phyloP scores from a whole-genome alignment of 35 echinoderm and acorn worm genomes.

The Acanthaster planci region DNA sequence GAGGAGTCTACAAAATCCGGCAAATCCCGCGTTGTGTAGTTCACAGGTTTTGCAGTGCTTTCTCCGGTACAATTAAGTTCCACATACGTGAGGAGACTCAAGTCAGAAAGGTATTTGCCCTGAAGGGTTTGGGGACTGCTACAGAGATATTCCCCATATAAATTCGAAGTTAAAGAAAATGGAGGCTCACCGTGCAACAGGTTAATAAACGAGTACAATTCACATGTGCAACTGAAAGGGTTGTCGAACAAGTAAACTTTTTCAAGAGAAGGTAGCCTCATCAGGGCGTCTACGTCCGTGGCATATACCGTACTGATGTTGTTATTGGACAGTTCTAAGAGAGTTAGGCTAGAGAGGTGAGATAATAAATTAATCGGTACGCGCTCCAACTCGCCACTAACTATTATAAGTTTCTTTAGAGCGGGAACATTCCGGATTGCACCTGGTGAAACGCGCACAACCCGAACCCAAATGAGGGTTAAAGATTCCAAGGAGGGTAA shows the following conservation, averaged over 20 bases:
- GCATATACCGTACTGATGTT: background rate
- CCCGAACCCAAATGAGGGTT: background rate
- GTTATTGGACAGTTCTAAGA: conserved; percentile 10
- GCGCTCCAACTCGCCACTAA: background rate
- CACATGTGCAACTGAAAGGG: conserved; percentile 36
- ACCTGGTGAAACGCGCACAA: background rate
- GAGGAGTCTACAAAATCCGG: background rate
- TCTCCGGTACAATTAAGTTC: background rate
- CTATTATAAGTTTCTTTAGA: background rate
- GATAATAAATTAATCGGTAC: background rate
- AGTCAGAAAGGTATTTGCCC: background rate
- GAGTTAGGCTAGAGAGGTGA: background rate
- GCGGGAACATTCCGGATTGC: background rate
- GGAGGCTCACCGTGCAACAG: background rate
- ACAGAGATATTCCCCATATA: background rate
- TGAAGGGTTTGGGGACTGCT: background rate
- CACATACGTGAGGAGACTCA: background rate
- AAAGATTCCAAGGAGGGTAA: background rate
- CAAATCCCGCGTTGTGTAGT: background rate
- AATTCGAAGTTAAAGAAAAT: background rate
- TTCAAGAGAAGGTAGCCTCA: background rate
- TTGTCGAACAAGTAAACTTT: conserved; percentile 17
- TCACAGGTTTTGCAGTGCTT: background rate
- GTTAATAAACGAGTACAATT: background rate
- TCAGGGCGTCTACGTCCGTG: background rate